phyloP scores from a whole-genome alignment of 2,797 vertebrate species.

The Amniataba percoides region DNA sequence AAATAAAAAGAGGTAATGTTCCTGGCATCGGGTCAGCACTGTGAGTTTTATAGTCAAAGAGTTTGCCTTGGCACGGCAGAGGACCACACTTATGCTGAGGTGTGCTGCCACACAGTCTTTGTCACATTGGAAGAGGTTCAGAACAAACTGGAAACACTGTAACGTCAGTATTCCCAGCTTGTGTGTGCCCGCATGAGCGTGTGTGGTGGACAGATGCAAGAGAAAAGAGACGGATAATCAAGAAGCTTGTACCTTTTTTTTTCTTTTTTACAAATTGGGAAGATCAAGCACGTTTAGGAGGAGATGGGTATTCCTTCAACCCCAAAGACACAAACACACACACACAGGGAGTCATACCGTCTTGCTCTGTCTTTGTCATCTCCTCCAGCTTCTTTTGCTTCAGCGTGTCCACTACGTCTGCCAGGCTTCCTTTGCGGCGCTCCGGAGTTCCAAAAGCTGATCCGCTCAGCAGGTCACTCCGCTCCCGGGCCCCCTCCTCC shows the following conservation, averaged over 20 bases:
- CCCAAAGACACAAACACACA: slow-evolving; percentile 22
- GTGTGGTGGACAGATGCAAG: slow-evolving; percentile 49
- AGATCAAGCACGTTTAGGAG: slow-evolving; percentile 25
- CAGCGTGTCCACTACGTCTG: slow-evolving; percentile 98
- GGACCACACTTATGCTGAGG: slow-evolving; percentile 85
- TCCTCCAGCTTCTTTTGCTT: slow-evolving; percentile 99
- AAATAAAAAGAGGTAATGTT: slow-evolving; percentile 86
- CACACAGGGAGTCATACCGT: slow-evolving; percentile 87
- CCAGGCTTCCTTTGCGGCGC: slow-evolving; percentile 99
- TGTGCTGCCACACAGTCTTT: slow-evolving; percentile 84
- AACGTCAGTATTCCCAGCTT: slow-evolving; percentile 80
- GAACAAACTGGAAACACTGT: slow-evolving; percentile 87
- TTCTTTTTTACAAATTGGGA: neutral
- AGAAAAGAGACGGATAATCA: slow-evolving; percentile 39
- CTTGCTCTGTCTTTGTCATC: slow-evolving; percentile 99
- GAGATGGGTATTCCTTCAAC: slow-evolving; percentile 28
- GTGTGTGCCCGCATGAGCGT: slow-evolving; percentile 47
- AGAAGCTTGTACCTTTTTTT: slow-evolving; percentile 3
- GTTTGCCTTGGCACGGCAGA: slow-evolving; percentile 82
- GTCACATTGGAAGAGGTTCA: slow-evolving; percentile 85
- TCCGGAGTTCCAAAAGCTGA: slow-evolving; percentile 98
- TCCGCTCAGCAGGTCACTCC: slow-evolving; percentile 94
- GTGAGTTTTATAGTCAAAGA: slow-evolving; percentile 83
- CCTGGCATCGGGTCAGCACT: slow-evolving; percentile 80
- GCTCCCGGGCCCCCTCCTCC: slow-evolving; percentile 97